A percentile compares a stretch with the other conserved stretches of the same genome.
These are phyloP conservation scores for Genyomyrus donnyi DNA, from an alignment of 2,113 vertebrate species.

Conservation along the genomic window DNA sequence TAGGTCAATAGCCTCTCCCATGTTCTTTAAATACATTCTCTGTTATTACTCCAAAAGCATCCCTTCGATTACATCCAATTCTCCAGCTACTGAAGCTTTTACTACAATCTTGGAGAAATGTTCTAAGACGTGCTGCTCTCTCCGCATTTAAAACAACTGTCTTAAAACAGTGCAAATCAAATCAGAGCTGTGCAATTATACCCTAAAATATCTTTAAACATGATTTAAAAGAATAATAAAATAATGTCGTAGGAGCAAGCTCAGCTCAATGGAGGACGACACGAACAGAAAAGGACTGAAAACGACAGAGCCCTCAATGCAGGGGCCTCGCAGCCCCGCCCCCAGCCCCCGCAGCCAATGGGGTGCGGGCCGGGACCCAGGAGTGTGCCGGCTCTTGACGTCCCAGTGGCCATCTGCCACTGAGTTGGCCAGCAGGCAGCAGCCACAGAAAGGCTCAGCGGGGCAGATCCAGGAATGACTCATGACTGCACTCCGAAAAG, in stretches of 20 bases:
- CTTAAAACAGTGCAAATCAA: constrained; percentile 65
- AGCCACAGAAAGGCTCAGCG: constrained; percentile 42
- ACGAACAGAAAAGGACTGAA: background rate
- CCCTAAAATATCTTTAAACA: constrained; percentile 42
- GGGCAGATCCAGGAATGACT: constrained; percentile 30
- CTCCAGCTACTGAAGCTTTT: constrained; percentile 20
- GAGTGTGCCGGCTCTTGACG: constrained; percentile 69
- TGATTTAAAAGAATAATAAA: constrained; percentile 42
- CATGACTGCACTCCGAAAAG: constrained; percentile 12
- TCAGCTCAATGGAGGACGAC: constrained; percentile 34
- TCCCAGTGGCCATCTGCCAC: constrained; percentile 81
- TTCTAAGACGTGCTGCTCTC: constrained; percentile 26
- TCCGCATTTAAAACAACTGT: constrained; percentile 40
- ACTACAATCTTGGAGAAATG: constrained; percentile 29
- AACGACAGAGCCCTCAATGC: constrained; percentile 18
- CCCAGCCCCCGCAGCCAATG: constrained; percentile 6
- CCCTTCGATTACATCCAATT: constrained; percentile 18
- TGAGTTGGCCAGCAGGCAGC: constrained; percentile 60
- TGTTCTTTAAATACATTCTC: constrained; percentile 34
- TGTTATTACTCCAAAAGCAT: constrained; percentile 12
- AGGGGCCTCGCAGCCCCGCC: background rate
- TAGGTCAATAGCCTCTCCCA: constrained; percentile 50
- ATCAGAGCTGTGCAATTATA: constrained; percentile 60
- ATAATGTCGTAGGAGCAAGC: constrained; percentile 40
- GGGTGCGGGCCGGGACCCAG: background rate